Evolutionary conservation across 2,888 invertebrate species (phyloP).

Genomic region (Trissolcus japonicus): DNA sequence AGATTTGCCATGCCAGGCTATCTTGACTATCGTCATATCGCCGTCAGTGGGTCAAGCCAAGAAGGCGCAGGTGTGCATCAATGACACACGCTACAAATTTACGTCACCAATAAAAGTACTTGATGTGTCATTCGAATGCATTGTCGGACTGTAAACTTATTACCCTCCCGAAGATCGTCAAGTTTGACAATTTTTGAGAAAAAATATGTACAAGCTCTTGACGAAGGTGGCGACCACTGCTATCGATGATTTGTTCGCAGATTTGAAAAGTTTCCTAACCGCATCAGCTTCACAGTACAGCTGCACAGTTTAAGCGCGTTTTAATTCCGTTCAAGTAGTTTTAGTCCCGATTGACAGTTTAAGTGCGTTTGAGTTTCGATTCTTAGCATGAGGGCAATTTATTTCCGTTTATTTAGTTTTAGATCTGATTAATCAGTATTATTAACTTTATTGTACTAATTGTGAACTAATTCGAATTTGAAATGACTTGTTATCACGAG

Average conservation of each 20-base stretch:
- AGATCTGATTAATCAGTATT: background rate
- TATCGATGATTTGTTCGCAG: conserved; percentile 5
- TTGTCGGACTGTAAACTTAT: background rate
- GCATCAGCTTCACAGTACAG: too few relatives aligned
- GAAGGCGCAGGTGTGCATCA: background rate
- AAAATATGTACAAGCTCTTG: conserved; percentile 6
- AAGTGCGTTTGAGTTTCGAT: too few relatives aligned
- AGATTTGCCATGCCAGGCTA: background rate
- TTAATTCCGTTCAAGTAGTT: too few relatives aligned
- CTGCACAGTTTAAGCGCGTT: too few relatives aligned
- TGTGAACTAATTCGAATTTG: background rate
- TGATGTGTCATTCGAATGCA: conserved; percentile 9
- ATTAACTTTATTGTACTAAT: background rate
- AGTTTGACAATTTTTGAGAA: conserved; percentile 10
- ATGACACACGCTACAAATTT: conserved; percentile 7
- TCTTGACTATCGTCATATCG: conserved; percentile 7
- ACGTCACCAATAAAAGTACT: conserved; percentile 7
- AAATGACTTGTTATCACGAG: conserved; percentile 4
- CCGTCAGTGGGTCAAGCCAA: background rate
- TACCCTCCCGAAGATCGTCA: background rate
- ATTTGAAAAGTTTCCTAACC: background rate
- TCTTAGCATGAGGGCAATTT: too few relatives aligned
- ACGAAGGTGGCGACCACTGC: background rate
- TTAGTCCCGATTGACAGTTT: too few relatives aligned
- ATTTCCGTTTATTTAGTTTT: too few relatives aligned